Evolutionary conservation across 2,113 vertebrate genomes (phyloP).

Genomic region (Formicarius rufipectus): DNA sequence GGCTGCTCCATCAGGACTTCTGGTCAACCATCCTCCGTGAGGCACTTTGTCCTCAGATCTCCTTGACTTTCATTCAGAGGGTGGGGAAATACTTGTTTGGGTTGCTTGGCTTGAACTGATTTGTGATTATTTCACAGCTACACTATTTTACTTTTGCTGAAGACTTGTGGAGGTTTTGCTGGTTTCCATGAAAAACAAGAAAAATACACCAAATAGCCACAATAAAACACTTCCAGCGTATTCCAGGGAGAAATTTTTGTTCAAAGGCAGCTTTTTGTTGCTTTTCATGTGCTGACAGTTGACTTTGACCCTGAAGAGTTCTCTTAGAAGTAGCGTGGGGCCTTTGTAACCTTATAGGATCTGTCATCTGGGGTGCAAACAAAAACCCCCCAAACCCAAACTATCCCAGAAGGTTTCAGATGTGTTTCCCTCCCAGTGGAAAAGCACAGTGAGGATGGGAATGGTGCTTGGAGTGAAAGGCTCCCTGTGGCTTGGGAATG

Average conservation of each 20-base stretch:
- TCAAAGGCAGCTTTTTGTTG: not conserved
- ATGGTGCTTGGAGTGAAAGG: not conserved
- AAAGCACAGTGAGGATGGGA: not conserved
- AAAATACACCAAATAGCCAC: not conserved
- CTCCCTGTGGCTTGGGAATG: not conserved
- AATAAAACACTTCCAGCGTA: fast-evolving
- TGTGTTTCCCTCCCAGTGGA: not conserved
- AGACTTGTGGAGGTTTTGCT: not conserved
- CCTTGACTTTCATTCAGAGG: not conserved
- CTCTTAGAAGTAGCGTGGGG: not conserved
- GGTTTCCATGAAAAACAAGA: not conserved
- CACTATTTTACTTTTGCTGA: not conserved
- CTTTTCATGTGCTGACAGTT: not conserved
- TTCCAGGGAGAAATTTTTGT: not conserved
- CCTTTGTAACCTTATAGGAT: not conserved
- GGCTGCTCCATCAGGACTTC: not conserved
- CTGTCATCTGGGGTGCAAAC: not conserved
- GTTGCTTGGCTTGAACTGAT: not conserved
- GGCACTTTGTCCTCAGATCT: not conserved
- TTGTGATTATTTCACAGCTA: not conserved
- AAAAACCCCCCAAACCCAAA: fast-evolving
- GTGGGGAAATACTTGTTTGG: not conserved
- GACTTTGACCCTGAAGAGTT: not conserved
- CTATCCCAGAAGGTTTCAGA: not conserved
- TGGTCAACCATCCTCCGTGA: not conserved